Evolutionary conservation across 1,140 invertebrate species (phyloP).

Genomic region (Listronotus oregonensis): DNA sequence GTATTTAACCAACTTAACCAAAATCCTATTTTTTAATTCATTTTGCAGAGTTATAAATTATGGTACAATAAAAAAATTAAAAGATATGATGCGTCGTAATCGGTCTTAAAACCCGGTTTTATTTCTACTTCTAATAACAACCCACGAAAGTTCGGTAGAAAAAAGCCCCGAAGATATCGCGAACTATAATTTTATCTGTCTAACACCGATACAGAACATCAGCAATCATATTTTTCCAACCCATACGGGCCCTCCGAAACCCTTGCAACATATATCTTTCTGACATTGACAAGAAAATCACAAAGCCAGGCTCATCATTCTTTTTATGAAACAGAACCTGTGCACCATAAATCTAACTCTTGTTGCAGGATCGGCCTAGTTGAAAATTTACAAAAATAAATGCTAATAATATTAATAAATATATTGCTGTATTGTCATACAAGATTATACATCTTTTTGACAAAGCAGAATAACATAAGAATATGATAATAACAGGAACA

Average conservation of each 20-base stretch:
- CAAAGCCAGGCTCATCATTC: conserved; percentile 39
- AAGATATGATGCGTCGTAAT: no score
- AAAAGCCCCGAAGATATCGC: conserved; percentile 28
- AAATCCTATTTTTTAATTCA: no score
- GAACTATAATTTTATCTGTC: conserved; percentile 44
- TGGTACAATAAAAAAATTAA: no score
- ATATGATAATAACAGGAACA: no score
- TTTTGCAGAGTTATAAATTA: no score
- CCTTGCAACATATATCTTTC: conserved; percentile 41
- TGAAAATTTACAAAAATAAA: no score
- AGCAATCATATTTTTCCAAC: conserved; percentile 25
- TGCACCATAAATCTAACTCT: conserved; percentile 19
- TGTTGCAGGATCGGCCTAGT: conserved; percentile 6
- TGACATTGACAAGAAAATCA: conserved; percentile 48
- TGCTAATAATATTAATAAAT: no score
- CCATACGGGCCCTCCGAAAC: conserved; percentile 25
- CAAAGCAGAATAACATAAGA: no score
- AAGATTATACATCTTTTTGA: no score
- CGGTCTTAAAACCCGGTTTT: conserved; percentile 1
- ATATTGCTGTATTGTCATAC: no score
- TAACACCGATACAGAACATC: conserved; percentile 30
- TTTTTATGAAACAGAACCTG: conserved; percentile 24
- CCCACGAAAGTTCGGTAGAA: conserved; percentile 40
- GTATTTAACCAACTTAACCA: no score
- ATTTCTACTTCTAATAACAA: conserved; percentile 24